Percentiles rank a stretch among this genome's conserved stretches.
Evolutionary conservation across 2,888 invertebrate genomes (phyloP).

Genomic region (Catocala nupta): DNA sequence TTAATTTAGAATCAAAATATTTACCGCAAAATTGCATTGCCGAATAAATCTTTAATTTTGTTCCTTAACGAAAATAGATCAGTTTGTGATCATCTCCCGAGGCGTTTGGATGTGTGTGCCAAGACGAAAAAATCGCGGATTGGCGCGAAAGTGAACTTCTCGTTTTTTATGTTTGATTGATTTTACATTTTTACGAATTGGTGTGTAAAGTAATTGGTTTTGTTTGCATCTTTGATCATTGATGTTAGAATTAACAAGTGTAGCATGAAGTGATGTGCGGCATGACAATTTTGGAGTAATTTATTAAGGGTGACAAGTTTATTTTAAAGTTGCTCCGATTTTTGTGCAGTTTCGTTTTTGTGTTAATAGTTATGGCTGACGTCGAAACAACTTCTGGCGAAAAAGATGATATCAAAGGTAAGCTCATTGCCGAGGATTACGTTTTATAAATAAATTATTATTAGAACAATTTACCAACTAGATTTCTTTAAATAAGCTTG

Average conservation of each 20-base stretch:
- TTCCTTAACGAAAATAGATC: constrained; percentile 75
- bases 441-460: neutral
- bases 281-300: constrained; percentile 61
- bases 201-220: constrained; percentile 14
- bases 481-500: no score
- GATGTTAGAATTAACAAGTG: constrained; percentile 29
- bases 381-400: constrained; percentile 51
- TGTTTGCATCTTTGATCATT: constrained; percentile 28
- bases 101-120: constrained; percentile 66
- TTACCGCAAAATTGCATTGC: constrained; percentile 28
- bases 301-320: constrained; percentile 50
- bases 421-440: constrained; percentile 6
- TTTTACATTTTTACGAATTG: constrained; percentile 17
- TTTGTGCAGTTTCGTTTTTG: constrained; percentile 35
- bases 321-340: constrained; percentile 43
- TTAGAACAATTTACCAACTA: neutral
- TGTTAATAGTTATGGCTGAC: constrained; percentile 59
- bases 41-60: constrained; percentile 62
- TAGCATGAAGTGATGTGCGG: constrained; percentile 58
- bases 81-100: constrained; percentile 71
- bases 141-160: constrained; percentile 60
- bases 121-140: constrained; percentile 53
- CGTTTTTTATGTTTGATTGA: constrained; percentile 27
- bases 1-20: no score
- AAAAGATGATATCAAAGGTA: constrained; percentile 50